Conservation (phyloP, 2,113 vertebrate genomes). For the Riparia riparia region DNA sequence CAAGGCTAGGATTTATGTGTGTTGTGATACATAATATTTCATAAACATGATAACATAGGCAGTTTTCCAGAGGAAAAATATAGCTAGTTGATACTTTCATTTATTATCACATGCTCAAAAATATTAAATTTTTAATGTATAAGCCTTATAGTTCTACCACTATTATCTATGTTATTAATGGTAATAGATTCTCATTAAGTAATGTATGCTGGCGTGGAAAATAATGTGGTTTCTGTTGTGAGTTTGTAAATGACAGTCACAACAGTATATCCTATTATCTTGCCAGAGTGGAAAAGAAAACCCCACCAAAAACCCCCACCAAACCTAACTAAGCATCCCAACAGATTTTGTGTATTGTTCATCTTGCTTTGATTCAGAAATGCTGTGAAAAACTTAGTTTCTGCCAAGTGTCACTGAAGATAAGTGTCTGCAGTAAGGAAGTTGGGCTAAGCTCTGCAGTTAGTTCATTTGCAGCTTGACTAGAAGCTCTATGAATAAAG, state of each 20-base stretch:
- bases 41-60: background rate
- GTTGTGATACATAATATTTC: conserved; percentile 3
- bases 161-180: background rate
- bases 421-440: background rate
- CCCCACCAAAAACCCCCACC: background rate
- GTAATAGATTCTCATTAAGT: background rate
- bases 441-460: background rate
- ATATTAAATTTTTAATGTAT: background rate
- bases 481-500: background rate
- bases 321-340: background rate
- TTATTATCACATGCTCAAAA: background rate
- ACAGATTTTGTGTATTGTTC: background rate
- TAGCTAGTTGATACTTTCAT: background rate
- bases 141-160: background rate
- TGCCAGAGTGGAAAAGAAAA: background rate
- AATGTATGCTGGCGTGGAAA: background rate
- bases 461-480: background rate
- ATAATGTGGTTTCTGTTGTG: background rate
- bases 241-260: background rate
- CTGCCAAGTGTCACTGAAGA: background rate
- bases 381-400: background rate
- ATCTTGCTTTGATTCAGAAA: background rate
- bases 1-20: conserved; percentile 14
- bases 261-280: background rate
- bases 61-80: background rate